Percentiles rank a stretch among this genome's conserved stretches.
These are phyloP conservation scores for Eupithecia subumbrata DNA, from an alignment of 2,888 invertebrate genomes.

Conservation along the genomic window DNA sequence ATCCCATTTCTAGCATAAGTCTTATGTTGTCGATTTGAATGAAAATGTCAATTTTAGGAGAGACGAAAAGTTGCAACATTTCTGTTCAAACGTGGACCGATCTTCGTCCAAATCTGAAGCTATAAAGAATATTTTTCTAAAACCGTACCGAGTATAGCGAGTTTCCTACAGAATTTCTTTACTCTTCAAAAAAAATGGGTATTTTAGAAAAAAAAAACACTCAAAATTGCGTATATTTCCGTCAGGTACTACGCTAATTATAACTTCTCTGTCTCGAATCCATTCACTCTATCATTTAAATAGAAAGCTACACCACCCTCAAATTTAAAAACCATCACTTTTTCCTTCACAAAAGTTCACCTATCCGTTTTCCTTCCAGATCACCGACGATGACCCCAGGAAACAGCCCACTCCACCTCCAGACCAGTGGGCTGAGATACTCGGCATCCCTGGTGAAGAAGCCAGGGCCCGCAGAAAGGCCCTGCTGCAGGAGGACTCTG, in stretches of 20 bases:
- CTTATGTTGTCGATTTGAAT: not conserved
- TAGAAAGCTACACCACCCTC: constrained; percentile 5
- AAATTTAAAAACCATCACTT: not conserved
- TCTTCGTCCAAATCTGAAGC: not conserved
- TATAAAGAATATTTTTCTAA: not conserved
- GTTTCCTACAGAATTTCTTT: not conserved
- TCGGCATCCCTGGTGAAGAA: constrained; percentile 73
- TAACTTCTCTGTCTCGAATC: not conserved
- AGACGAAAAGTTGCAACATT: not conserved
- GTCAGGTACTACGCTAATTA: not conserved
- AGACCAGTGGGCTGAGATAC: constrained; percentile 79
- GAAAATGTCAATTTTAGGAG: not conserved
- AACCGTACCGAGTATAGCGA: not conserved
- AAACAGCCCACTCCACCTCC: constrained; percentile 78
- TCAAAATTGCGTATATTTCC: not conserved
- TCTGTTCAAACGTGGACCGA: not conserved
- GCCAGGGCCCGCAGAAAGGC: constrained; percentile 41
- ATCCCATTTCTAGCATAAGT: not conserved
- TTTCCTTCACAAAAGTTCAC: not conserved
- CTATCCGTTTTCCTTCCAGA: constrained; percentile 25
- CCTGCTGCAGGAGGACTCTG: constrained; percentile 30
- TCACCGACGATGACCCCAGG: constrained; percentile 62
- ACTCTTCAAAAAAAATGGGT: not conserved
- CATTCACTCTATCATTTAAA: not conserved
- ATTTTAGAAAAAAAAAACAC: not conserved